Evolutionary conservation across 2,888 invertebrate species (phyloP).

Genomic region (Erebia aethiops): DNA sequence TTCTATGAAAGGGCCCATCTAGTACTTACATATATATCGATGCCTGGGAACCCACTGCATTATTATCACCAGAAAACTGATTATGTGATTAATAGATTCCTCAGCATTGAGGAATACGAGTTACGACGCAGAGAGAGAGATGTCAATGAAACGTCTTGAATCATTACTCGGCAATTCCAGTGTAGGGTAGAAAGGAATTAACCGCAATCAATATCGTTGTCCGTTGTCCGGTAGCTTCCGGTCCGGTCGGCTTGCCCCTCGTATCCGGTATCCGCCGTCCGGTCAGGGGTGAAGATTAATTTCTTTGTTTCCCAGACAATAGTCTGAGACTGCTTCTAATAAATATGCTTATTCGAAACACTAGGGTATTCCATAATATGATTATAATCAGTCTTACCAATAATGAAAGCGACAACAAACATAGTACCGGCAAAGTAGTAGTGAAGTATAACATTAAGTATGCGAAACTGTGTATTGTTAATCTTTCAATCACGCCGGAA

Average conservation of each 20-base stretch:
- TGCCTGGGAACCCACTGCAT: too few species aligned
- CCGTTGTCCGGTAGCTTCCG: constrained; percentile 47
- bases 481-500: too few species aligned
- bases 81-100: background rate
- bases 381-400: background rate
- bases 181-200: constrained; percentile 54
- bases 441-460: too few species aligned
- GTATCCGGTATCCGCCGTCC: constrained; percentile 42
- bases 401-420: too few species aligned
- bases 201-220: constrained; percentile 68
- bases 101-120: background rate
- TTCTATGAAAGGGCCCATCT: too few species aligned
- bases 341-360: constrained; percentile 13
- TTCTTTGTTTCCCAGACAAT: constrained; percentile 40
- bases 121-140: background rate
- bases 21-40: too few species aligned
- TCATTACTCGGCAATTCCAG: constrained; percentile 11
- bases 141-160: constrained; percentile 12
- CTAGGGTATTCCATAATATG: background rate
- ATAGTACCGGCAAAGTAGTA: too few species aligned
- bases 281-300: constrained; percentile 43
- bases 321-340: constrained; percentile 25
- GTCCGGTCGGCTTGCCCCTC: constrained; percentile 55
- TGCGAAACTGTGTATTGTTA: too few species aligned
- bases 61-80: too few species aligned